Percentiles rank a stretch among this genome's conserved stretches.
These are phyloP conservation scores for Sinella curviseta DNA, from an alignment of 1,140 invertebrate genomes.

Conservation along the genomic window DNA sequence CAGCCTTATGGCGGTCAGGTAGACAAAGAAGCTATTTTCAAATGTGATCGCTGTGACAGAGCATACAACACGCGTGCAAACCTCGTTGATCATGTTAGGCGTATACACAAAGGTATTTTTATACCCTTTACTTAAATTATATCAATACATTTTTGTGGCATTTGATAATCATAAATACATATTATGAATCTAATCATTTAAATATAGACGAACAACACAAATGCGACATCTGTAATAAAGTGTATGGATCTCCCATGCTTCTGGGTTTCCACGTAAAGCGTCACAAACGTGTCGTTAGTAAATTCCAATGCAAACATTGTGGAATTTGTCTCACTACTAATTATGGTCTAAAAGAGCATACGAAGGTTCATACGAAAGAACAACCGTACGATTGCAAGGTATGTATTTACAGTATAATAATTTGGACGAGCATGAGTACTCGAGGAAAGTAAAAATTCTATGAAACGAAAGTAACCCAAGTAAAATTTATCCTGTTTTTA, in stretches of 20 bases:
- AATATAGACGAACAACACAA: neutral
- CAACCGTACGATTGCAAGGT: constrained; percentile 27
- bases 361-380: constrained; percentile 26
- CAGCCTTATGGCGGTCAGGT: neutral
- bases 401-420: no score
- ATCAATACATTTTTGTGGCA: neutral
- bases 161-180: neutral
- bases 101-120: constrained; percentile 22
- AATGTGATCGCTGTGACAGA: constrained; percentile 13
- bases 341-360: constrained; percentile 22
- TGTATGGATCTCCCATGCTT: constrained; percentile 18
- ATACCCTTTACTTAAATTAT: neutral
- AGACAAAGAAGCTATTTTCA: neutral
- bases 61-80: neutral
- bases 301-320: constrained; percentile 21
- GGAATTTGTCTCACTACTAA: constrained; percentile 1
- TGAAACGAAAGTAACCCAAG: no score
- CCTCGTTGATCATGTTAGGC: constrained; percentile 24
- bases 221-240: constrained; percentile 22
- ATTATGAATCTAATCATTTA: neutral
- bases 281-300: neutral
- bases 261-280: constrained; percentile 8
- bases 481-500: constrained; percentile 2
- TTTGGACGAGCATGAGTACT: neutral
- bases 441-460: neutral